Evolutionary conservation across 2,888 invertebrate genomes (phyloP).

Genomic region (Gibbula magus): DNA sequence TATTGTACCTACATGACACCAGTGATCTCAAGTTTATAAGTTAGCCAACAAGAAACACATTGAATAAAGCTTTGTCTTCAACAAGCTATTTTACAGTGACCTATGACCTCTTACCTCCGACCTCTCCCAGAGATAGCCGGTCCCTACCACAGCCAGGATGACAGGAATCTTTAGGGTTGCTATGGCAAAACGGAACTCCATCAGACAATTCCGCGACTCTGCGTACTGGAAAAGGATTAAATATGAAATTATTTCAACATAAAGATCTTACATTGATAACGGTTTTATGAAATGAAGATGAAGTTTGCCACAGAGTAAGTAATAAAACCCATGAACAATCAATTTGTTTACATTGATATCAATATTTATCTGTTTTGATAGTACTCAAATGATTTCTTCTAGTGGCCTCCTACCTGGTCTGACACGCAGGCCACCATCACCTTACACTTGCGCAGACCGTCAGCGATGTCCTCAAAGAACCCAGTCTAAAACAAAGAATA

Average conservation of each 20-base stretch:
- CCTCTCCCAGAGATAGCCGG: conserved; percentile 70
- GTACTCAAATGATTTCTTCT: not conserved
- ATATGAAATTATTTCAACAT: not conserved
- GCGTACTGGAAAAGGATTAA: conserved; percentile 63
- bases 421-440: conserved; percentile 73
- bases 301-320: no score
- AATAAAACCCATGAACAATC: no score
- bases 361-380: not conserved
- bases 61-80: no score
- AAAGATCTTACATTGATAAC: not conserved
- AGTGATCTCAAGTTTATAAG: no score
- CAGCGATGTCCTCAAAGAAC: conserved; percentile 72
- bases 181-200: conserved; percentile 74
- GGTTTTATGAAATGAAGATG: not conserved
- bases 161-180: conserved; percentile 68
- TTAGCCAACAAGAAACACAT: no score
- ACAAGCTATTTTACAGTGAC: not conserved
- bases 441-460: conserved; percentile 69
- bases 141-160: conserved; percentile 71
- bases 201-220: conserved; percentile 69
- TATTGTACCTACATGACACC: no score
- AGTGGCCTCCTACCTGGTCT: conserved; percentile 61
- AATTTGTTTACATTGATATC: not conserved
- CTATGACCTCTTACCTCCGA: conserved; percentile 63
- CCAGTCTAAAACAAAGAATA: conserved; percentile 58